Base-by-base conservation (phyloP, 92 coral and sea anemone genomes). In the Porites divaricata region DNA sequence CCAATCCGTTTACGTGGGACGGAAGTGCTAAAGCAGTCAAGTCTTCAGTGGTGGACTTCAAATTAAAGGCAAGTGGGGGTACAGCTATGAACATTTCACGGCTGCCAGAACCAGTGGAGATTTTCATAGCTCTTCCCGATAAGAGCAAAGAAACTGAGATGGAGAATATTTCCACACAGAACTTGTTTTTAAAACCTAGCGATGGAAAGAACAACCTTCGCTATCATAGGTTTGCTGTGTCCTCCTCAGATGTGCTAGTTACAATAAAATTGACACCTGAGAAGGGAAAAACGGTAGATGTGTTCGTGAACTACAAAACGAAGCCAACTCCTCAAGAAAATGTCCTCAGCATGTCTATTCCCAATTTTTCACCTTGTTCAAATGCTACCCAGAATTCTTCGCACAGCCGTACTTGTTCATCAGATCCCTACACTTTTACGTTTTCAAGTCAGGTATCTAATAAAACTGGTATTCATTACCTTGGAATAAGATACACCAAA, bases 1-100 rank as follows among this genome's bases (percentile, higher is more conserved):
- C 92, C 26, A 94, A 94, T 20, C 98, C 98, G 1, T 94, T 87
- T 73, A 94, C 95, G 6, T 94, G 98, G 98, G 98, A 94, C 70
- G 41, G 78, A 45, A 92, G 92, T 19, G 86, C 98, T 3, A 72
- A 80, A 13, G 81, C 87, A 25, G 93, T 94, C 53, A 94, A 87
- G 62, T 92, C 98, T 3, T 90, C 93, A 15, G 98, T 94, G 13
- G 78, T 92, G 2, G 98, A 94, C 61, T 94, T 94, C 80, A 83
- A 87, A 23, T 86, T 94, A 24, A 92, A 94, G 74, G 71, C 95
- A 8, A 77, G 77, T 1, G 89, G 87, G 61, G 98, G 98, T 21
- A 85, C 89, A 25, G 52, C 76, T 52, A 81, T 94, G 25, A 83
- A 94, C 48, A 83, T 94, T 69, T 79, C 79, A 21, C 93, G 93